phyloP scores from a whole-genome alignment of 2,113 vertebrate genomes.

The Petromus typicus region DNA sequence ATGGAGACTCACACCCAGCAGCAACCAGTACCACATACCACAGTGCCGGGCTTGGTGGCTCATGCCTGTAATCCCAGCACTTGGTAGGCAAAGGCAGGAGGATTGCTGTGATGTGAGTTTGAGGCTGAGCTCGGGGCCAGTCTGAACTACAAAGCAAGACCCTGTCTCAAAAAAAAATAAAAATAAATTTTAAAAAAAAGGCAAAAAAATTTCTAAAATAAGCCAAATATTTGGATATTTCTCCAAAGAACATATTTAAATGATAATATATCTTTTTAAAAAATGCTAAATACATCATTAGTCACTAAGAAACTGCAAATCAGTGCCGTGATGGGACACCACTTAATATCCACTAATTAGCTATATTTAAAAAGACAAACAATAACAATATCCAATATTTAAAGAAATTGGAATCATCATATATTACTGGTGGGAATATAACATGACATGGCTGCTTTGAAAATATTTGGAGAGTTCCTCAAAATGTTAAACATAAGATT shows the following conservation, averaged over 20 bases:
- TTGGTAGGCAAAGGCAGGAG: no score
- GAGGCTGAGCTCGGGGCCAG: no score
- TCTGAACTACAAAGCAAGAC: no score
- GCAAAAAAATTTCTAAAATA: not conserved
- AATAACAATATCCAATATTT: not conserved
- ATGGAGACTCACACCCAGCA: no score
- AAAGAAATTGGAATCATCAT: not conserved
- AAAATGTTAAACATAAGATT: constrained; percentile 9
- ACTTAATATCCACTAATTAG: not conserved
- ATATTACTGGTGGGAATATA: not conserved
- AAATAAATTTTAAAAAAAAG: no score
- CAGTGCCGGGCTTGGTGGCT: no score
- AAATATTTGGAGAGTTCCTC: not conserved
- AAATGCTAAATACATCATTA: constrained; percentile 8
- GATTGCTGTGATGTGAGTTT: no score
- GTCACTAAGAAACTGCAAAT: not conserved
- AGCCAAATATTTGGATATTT: not conserved
- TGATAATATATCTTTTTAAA: not conserved
- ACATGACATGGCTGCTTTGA: not conserved
- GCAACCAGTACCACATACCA: no score
- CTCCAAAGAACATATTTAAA: constrained; percentile 36
- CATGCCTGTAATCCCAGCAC: no score
- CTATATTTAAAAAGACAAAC: not conserved
- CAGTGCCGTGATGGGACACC: not conserved
- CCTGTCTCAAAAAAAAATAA: no score